phyloP scores from a whole-genome alignment of 1,140 invertebrate genomes.

The Atta texana region DNA sequence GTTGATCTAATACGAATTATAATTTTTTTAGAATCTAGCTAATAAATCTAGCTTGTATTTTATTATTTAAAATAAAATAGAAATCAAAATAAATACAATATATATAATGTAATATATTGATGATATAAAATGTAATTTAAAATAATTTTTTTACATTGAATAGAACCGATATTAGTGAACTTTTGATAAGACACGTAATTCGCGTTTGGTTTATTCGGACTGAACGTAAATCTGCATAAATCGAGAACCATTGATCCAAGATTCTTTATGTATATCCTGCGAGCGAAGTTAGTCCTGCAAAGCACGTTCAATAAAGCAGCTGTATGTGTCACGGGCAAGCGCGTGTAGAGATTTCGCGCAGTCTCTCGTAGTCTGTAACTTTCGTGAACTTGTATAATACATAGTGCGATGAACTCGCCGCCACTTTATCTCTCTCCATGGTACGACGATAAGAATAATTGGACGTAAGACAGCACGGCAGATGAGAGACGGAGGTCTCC shows the following conservation, averaged over 20 bases:
- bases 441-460: constrained; percentile 64
- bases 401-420: constrained; percentile 66
- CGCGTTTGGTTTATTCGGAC: not conserved
- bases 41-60: not conserved
- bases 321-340: constrained; percentile 15
- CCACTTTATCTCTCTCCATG: constrained; percentile 61
- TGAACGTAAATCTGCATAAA: not conserved
- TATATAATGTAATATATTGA: not conserved
- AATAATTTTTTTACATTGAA: not conserved
- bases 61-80: not conserved
- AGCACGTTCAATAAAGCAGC: constrained; percentile 16
- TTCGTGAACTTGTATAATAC: constrained; percentile 67
- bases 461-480: constrained; percentile 26
- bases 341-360: constrained; percentile 16
- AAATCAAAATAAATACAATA: not conserved
- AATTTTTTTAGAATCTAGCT: not conserved
- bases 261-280: not conserved
- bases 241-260: constrained; percentile 29
- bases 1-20: too few relatives aligned
- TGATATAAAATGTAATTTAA: not conserved
- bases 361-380: constrained; percentile 57
- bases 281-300: constrained; percentile 23
- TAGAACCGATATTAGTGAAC: not conserved
- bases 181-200: not conserved
- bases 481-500: constrained; percentile 15